Evolutionary conservation across 2,113 vertebrate genomes (phyloP).

Genomic region (Formicarius rufipectus): DNA sequence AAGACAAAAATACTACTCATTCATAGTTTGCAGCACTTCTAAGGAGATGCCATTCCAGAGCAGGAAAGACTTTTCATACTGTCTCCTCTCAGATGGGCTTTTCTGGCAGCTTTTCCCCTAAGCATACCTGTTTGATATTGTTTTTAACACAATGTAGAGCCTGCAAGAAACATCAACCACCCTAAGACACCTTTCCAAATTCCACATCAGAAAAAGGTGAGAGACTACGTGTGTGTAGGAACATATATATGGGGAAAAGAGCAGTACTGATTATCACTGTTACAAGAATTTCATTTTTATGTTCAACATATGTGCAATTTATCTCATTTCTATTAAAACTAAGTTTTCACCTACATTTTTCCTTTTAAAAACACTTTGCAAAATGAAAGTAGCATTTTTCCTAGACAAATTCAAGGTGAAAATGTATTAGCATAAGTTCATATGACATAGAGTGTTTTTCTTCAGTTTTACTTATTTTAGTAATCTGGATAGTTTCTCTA

Average conservation of each 20-base stretch:
- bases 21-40: background rate
- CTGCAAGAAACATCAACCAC: background rate
- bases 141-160: background rate
- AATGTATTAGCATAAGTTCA: fast-evolving
- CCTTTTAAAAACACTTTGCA: background rate
- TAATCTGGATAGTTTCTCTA: background rate
- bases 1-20: background rate
- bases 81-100: background rate
- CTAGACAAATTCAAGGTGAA: background rate
- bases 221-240: background rate
- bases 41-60: background rate
- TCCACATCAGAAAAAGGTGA: background rate
- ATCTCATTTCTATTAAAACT: background rate
- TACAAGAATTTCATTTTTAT: background rate
- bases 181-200: background rate
- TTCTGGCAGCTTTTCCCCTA: background rate
- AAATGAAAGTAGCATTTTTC: background rate
- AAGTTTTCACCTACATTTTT: background rate
- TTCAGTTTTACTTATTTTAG: background rate
- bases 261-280: background rate
- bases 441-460: background rate
- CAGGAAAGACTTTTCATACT: background rate
- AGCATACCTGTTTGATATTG: background rate
- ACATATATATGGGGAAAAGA: background rate
- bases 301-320: fast-evolving